Evolutionary conservation across 2,888 invertebrate genomes (phyloP), one percentile per base, ranked within the genome.

Genomic region (Cryptosula pallasiana): DNA sequence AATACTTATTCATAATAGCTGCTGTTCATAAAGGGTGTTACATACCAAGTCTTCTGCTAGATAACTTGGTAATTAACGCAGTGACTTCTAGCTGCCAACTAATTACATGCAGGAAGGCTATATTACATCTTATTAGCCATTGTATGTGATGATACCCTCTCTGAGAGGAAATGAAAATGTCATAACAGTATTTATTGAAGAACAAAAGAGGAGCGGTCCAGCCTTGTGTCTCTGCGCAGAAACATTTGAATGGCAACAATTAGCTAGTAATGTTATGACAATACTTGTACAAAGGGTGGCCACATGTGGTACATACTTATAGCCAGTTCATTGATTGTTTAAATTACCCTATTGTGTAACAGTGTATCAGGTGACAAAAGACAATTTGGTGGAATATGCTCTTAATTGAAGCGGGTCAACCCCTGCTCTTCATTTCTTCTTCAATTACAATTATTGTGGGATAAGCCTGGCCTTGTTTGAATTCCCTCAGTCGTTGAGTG

Each of bases 251-350:
- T 63, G 63, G 32, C 63, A 25, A 34, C 32, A 63, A 63, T 63
- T 63, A 63, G 9, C 9, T 25, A 9, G 29, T 32, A 63, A 63
- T 63, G 63, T 27, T 13, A 63, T 63, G 32, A 63, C 63, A 63
- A 63, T 63, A 32, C 29, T 13, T 20, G 63, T 16, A 3, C n/a
- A 25, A 63, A 63, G 32, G 13, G 16, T 32, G 9, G 63, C 63
- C 63, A 63, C 27, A 63, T 63, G 63, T 63, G 32, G 27, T 13
- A 32, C 32, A 5, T 29, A 29, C 25, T 2, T 63, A 29, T 32
- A 29, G 32, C 63, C 63, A 63, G 63, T 63, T 27, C 5, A 13
- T 32, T 5, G 29, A 63, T 63, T 63, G 63, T 63, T 63, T 63
- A 63, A 63, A 63, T 63, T 63, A 45, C 9, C 20, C 45, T 45